Evolutionary conservation across 2,797 vertebrate species (phyloP).

Genomic region (Anas capensis): DNA sequence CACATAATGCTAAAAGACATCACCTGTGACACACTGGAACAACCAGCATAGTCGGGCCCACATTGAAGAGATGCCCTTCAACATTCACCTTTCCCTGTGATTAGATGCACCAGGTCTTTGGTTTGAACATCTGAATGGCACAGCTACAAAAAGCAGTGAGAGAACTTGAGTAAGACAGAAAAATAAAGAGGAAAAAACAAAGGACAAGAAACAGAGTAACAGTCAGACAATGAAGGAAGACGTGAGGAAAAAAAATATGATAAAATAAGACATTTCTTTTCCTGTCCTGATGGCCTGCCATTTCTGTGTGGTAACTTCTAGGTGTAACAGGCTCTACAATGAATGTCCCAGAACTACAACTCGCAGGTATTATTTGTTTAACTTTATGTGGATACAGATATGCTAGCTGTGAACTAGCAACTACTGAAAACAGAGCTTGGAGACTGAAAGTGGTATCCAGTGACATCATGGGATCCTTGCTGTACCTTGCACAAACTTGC

Average conservation of each 20-base stretch:
- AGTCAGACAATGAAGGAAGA: neutral
- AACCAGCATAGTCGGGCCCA: neutral
- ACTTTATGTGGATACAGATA: neutral
- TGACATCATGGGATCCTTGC: neutral
- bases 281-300: neutral
- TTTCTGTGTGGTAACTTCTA: neutral
- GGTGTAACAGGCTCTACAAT: neutral
- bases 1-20: neutral
- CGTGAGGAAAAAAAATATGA: neutral
- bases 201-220: neutral
- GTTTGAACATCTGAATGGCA: neutral
- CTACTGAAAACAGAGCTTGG: neutral
- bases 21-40: neutral
- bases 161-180: neutral
- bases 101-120: neutral
- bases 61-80: neutral
- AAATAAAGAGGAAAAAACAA: neutral
- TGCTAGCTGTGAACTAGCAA: neutral
- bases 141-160: neutral
- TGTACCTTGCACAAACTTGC: conserved; percentile 19
- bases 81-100: neutral
- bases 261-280: neutral
- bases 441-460: conserved; percentile 18
- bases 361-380: neutral
- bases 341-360: neutral